Conservation (phyloP, 2,113 vertebrate genomes). For the Cebus imitator region DNA sequence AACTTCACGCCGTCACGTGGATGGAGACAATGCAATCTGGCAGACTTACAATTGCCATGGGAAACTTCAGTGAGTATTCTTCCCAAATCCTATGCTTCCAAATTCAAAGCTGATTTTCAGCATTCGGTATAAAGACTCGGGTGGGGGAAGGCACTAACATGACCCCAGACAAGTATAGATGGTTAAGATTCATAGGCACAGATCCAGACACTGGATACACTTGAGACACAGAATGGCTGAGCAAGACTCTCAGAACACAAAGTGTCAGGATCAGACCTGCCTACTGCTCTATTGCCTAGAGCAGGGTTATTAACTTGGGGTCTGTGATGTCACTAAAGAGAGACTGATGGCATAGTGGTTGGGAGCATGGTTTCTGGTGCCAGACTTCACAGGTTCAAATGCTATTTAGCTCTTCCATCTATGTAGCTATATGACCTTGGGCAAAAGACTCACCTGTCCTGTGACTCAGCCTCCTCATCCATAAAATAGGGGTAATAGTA, state of each 20-base stretch:
- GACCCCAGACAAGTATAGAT: neutral
- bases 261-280: neutral
- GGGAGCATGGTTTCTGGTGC: neutral
- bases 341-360: neutral
- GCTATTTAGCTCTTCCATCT: neutral
- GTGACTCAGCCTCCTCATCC: neutral
- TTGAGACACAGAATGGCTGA: neutral
- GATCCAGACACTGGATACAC: neutral
- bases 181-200: neutral
- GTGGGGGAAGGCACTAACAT: neutral
- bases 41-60: neutral
- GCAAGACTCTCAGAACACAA: neutral
- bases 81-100: neutral
- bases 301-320: neutral
- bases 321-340: neutral
- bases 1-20: neutral
- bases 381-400: neutral
- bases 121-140: neutral
- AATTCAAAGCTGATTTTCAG: conserved; percentile 15
- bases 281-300: neutral
- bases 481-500: neutral
- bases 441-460: neutral
- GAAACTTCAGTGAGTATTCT: neutral
- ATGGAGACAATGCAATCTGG: neutral
- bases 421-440: neutral